Conservation (phyloP, 2,113 vertebrate genomes). For the Poecilia latipinna region DNA sequence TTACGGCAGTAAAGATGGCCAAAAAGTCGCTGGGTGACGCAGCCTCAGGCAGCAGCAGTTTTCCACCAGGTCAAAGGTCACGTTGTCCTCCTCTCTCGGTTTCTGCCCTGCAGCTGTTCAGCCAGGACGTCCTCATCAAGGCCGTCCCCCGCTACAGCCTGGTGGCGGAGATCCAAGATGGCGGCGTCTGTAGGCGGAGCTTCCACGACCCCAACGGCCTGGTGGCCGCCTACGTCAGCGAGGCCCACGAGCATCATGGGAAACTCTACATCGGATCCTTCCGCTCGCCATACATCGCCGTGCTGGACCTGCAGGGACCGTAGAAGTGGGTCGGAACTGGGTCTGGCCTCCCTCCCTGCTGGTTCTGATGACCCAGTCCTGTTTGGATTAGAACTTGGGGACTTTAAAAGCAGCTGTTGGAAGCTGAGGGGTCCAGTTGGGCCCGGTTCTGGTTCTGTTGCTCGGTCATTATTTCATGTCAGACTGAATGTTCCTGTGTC, state of each 20-base stretch:
- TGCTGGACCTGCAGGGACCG: constrained; percentile 83
- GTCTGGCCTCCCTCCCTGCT: no score
- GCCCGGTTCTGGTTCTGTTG: no score
- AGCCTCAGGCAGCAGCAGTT: no score
- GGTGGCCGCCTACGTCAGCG: constrained; percentile 85
- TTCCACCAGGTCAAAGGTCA: no score
- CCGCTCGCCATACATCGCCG: constrained; percentile 87
- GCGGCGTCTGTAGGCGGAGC: constrained; percentile 88
- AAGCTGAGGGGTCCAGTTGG: no score
- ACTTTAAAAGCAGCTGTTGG: no score
- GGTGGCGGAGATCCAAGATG: constrained; percentile 89
- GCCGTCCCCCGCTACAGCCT: constrained; percentile 91
- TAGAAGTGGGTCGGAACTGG: constrained; percentile 40
- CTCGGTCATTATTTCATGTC: no score
- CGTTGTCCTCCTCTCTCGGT: neutral
- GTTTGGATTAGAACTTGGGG: neutral
- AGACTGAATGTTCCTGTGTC: no score
- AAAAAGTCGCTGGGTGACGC: no score
- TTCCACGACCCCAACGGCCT: constrained; percentile 91
- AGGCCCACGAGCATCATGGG: constrained; percentile 89
- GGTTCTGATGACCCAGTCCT: no score
- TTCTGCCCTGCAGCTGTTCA: constrained; percentile 83
- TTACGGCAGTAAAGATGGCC: no score
- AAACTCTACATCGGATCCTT: constrained; percentile 95
- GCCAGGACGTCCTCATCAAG: constrained; percentile 87